phyloP scores from a whole-genome alignment of 2,888 invertebrate species.

The Tetranychus piercei region DNA sequence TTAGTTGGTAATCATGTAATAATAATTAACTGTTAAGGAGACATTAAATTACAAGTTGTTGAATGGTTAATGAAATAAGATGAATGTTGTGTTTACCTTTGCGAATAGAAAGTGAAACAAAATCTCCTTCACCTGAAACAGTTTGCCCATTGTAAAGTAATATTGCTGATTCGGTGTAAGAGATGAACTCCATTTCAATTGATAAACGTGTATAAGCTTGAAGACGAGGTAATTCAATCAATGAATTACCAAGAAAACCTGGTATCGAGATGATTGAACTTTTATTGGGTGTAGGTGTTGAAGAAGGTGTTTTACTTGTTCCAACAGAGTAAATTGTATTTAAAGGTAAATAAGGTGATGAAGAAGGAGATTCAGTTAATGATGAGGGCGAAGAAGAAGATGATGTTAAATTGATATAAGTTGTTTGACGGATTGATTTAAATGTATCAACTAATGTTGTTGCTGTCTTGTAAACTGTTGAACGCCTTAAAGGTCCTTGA shows the following conservation, averaged over 20 bases:
- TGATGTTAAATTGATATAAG: neutral
- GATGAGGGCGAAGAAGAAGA: neutral
- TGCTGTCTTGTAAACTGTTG: constrained; percentile 25
- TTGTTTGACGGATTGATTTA: constrained; percentile 19
- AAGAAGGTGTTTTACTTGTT: constrained; percentile 41
- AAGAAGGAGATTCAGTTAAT: neutral
- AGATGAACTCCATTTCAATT: constrained; percentile 67
- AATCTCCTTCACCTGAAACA: constrained; percentile 62
- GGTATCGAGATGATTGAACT: constrained; percentile 30
- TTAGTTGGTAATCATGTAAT: too few species aligned
- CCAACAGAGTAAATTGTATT: constrained; percentile 49
- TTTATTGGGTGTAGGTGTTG: constrained; percentile 10
- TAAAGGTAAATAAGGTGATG: neutral
- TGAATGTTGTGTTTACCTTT: constrained; percentile 37
- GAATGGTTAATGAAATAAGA: too few species aligned
- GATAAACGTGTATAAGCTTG: constrained; percentile 66
- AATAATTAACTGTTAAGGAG: too few species aligned
- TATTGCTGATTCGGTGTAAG: constrained; percentile 60
- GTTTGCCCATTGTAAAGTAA: constrained; percentile 70
- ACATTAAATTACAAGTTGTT: too few species aligned
- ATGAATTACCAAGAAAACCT: constrained; percentile 64
- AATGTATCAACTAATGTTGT: constrained; percentile 26
- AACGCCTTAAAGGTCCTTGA: constrained; percentile 25
- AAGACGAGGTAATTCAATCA: constrained; percentile 53
- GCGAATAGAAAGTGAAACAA: constrained; percentile 54